These are phyloP conservation scores for Sclerodermus sp. DNA, from an alignment of 2,888 invertebrate genomes.

Conservation along the genomic window DNA sequence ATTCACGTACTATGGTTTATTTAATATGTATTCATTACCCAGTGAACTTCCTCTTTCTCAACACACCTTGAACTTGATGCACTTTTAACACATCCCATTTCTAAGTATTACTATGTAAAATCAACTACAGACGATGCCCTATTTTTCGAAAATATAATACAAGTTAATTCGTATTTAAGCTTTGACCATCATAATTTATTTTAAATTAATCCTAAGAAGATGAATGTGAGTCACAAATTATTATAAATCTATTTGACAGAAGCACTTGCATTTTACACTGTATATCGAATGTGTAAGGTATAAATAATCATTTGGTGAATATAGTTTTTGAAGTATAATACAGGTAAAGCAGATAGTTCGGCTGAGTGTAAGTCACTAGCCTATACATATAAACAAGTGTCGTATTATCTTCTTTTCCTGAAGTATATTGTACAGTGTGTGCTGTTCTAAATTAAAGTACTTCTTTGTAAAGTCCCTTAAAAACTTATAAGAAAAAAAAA, in stretches of 20 bases:
- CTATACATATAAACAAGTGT: conserved; percentile 18
- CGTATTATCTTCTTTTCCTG: conserved; percentile 20
- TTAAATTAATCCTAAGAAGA: no score
- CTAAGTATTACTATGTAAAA: no score
- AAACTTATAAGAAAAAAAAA: no score
- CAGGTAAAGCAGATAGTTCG: conserved; percentile 9
- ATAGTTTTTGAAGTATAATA: neutral
- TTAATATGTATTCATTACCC: conserved; percentile 22
- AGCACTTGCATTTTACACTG: conserved; percentile 7
- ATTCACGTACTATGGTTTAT: no score
- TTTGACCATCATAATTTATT: no score
- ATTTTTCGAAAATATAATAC: no score
- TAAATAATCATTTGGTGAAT: no score
- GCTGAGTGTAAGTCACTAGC: neutral
- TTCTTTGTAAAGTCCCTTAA: conserved; percentile 3
- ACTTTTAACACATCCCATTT: no score
- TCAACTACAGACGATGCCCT: no score
- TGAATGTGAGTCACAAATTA: no score
- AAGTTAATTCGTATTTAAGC: no score
- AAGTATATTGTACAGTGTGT: conserved; percentile 31
- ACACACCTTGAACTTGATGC: neutral
- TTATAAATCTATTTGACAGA: neutral
- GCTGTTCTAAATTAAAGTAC: conserved; percentile 22
- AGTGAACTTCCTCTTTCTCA: conserved; percentile 26
- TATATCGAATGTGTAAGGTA: neutral